phyloP scores from a whole-genome alignment of 1,140 invertebrate species.

The Monochamus saltuarius region DNA sequence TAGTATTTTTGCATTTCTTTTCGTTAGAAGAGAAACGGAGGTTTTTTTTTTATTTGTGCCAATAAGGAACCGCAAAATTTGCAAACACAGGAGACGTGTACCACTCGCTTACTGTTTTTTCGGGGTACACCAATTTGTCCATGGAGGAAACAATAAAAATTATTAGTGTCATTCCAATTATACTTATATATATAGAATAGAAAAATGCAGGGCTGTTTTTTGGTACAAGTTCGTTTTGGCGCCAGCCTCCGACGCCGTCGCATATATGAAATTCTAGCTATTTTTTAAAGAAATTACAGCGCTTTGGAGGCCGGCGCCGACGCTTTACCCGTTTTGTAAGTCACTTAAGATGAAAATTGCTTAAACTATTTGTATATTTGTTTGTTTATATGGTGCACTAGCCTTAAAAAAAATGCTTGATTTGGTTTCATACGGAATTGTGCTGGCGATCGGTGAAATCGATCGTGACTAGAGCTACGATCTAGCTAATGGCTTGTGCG shows the following conservation, averaged over 20 bases:
- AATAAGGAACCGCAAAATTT: conserved; percentile 21
- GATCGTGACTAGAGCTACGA: background rate
- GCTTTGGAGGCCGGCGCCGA: conserved; percentile 12
- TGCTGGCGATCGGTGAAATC: background rate
- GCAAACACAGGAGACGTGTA: conserved; percentile 17
- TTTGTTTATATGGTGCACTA: conserved; percentile 32
- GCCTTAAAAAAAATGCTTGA: conserved; percentile 29
- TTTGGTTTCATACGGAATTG: conserved; percentile 24
- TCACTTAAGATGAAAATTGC: conserved; percentile 29
- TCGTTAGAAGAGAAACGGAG: conserved; percentile 15
- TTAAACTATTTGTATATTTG: conserved; percentile 35
- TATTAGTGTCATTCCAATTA: conserved; percentile 49
- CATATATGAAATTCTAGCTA: conserved; percentile 15
- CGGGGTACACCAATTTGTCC: conserved; percentile 21
- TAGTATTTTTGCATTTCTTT: conserved; percentile 22
- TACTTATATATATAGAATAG: conserved; percentile 46
- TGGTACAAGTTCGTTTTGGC: conserved; percentile 19
- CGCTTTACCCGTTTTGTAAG: conserved; percentile 28
- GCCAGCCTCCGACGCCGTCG: conserved; percentile 2
- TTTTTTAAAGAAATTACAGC: conserved; percentile 15
- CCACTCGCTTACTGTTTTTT: conserved; percentile 21
- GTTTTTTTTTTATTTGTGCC: conserved; percentile 38
- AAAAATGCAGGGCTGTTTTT: conserved; percentile 43
- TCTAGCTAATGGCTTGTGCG: no score
- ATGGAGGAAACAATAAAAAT: conserved; percentile 39